Percentiles rank a stretch among this genome's conserved stretches.
phyloP scores from a whole-genome alignment of 2,888 invertebrate genomes.

The Coelopa pilipes region DNA sequence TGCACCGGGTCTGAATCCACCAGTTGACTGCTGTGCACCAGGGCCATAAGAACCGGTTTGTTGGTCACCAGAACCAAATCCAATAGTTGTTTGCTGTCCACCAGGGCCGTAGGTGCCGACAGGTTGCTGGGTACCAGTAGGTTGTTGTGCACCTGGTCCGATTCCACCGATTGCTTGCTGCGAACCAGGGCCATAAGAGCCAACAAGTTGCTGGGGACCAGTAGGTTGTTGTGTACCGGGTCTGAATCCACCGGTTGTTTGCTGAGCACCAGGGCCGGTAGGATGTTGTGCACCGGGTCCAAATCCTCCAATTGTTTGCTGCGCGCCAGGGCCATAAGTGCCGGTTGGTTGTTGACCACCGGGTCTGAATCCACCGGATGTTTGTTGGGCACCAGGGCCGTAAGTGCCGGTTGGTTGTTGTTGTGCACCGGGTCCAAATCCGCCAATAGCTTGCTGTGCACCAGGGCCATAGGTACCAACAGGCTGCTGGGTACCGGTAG shows the following conservation, averaged over 20 bases:
- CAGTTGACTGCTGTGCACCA: not conserved
- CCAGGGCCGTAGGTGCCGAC: not conserved
- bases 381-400: not conserved
- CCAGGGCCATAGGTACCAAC: not conserved
- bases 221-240: not conserved
- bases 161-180: conserved; percentile 38
- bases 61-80: conserved; percentile 3
- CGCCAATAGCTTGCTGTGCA: conserved; percentile 22
- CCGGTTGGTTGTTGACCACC: conserved; percentile 16
- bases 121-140: conserved; percentile 27
- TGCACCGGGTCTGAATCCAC: conserved; percentile 4
- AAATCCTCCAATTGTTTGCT: not conserved
- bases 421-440: conserved; percentile 35
- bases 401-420: conserved; percentile 9
- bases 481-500: conserved; percentile 1
- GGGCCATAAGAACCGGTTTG: conserved; percentile 6
- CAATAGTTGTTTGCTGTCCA: conserved; percentile 1
- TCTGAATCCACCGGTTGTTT: not conserved
- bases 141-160: conserved; percentile 36
- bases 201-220: not conserved
- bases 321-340: conserved; percentile 19
- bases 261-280: conserved; percentile 31
- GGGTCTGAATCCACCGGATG: not conserved
- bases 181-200: conserved; percentile 11
- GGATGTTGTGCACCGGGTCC: conserved; percentile 24